Evolutionary conservation across 1,140 invertebrate genomes (phyloP), one percentile per base, ranked within the genome.

Genomic region (Palaemon carinicauda): DNA sequence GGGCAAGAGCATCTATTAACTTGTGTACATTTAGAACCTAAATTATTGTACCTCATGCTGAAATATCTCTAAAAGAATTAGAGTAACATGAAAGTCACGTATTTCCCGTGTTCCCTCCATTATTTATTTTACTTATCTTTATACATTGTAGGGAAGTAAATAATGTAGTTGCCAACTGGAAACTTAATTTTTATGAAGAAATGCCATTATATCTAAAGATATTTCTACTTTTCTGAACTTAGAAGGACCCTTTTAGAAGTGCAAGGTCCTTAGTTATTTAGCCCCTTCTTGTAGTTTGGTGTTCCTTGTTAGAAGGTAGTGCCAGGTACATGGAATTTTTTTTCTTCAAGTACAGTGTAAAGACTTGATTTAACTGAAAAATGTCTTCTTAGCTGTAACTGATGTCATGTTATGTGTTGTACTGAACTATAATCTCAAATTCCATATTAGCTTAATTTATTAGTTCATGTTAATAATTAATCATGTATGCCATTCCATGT

Each of bases 271-370:
- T 41, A 41, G 41, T 41, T 5, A 41, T 41, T 41, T 41, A 41
- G 41, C 41, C 41, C 41, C 41, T 41, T 41, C 41, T 41, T 80
- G 31, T 80, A 80, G 78, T 54, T 80, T 60, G 33, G 56, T 80
- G 78, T 56, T 80, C 52, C 56, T 80, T 60, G 52, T 80, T 80
- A 80, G 73, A 21, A 50, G 51, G 73, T 75, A 75, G 19, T 50
- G 33, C 41, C 41, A 41, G 41, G 41, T 41, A 41, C 41, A 41
- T 41, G 41, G 41, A 41, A 4, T 41, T 41, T 41, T 41, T 41
- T 41, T 41, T 41, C 41, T 41, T 41, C 41, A 41, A 50, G 51
- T 74, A 50, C 50, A 50, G 73, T 50, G 41, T 50, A 41, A 75
- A 15, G 50, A 41, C 41, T 75, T 51, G 41, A 21, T 75, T 50